phyloP scores from a whole-genome alignment of 1,140 invertebrate genomes.

The Pseudobourletiella spinata region DNA sequence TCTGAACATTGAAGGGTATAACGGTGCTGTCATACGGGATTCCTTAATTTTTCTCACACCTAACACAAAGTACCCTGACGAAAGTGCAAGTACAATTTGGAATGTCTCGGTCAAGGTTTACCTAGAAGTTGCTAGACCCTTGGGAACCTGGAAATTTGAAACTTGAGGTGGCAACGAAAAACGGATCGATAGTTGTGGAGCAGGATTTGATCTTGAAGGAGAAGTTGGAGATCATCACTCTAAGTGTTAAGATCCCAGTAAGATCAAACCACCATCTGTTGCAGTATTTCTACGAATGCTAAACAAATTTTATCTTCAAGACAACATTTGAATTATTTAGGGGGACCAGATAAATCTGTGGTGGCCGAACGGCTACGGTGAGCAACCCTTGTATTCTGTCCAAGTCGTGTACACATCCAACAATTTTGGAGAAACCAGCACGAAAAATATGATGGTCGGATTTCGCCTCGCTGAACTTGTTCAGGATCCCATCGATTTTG shows the following conservation, averaged over 20 bases:
- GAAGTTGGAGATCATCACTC: background rate
- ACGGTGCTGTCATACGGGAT: constrained; percentile 45
- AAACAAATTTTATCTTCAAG: background rate
- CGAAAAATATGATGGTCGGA: background rate
- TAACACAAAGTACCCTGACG: constrained; percentile 19
- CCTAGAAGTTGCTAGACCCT: constrained; percentile 9
- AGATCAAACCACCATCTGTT: background rate
- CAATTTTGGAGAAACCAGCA: background rate
- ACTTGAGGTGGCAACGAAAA: background rate
- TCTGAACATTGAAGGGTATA: constrained; percentile 47
- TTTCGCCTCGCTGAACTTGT: background rate
- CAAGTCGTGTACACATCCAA: constrained; percentile 1
- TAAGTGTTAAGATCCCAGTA: background rate
- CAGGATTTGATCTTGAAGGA: background rate
- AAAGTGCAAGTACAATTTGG: constrained; percentile 24
- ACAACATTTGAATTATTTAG: background rate
- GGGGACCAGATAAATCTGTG: constrained; percentile 19
- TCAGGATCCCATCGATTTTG: background rate
- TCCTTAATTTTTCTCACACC: constrained; percentile 39
- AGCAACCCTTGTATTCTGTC: constrained; percentile 18
- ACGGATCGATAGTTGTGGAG: background rate
- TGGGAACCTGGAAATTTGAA: background rate
- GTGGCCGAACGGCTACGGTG: constrained; percentile 32
- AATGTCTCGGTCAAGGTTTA: constrained; percentile 24
- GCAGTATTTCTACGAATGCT: background rate